A percentile compares a stretch with the other conserved stretches of the same genome.
These are phyloP conservation scores for Tichodroma muraria DNA, from an alignment of 2,113 vertebrate genomes.

Conservation along the genomic window DNA sequence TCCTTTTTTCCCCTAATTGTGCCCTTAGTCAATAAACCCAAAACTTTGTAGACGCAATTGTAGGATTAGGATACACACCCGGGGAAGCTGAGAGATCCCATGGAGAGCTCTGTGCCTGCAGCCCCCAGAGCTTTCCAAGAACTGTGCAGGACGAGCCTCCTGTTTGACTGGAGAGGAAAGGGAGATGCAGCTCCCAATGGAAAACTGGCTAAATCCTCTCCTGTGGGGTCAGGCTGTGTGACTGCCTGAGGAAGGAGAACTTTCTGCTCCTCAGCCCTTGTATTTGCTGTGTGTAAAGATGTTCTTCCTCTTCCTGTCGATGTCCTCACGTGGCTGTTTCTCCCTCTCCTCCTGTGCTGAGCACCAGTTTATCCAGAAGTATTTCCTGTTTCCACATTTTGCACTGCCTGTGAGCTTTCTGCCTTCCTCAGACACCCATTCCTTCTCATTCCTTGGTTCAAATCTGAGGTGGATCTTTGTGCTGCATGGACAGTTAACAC, in stretches of 20 bases:
- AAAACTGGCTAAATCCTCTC: not conserved
- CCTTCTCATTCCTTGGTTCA: not conserved
- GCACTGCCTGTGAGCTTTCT: not conserved
- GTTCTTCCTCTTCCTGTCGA: not conserved
- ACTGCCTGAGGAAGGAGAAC: not conserved
- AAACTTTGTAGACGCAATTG: not conserved
- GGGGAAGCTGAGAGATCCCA: not conserved
- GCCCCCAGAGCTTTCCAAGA: not conserved
- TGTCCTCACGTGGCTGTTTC: rapidly evolving
- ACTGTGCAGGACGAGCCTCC: rapidly evolving
- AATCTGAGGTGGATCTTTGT: not conserved
- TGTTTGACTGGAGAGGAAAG: not conserved
- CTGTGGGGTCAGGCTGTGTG: not conserved
- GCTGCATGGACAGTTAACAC: not conserved
- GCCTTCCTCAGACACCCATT: not conserved
- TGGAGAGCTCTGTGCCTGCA: not conserved
- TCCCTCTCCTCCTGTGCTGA: not conserved
- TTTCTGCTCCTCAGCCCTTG: not conserved
- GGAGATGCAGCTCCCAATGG: rapidly evolving
- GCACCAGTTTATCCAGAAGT: not conserved
- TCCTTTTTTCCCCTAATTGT: not conserved
- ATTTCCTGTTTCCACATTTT: not conserved
- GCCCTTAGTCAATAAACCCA: not conserved
- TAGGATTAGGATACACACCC: not conserved
- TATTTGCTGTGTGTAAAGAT: not conserved